Evolutionary conservation across 2,797 vertebrate species (phyloP), one percentile per base, ranked within the genome.

Genomic region (Fistularia commersonii): DNA sequence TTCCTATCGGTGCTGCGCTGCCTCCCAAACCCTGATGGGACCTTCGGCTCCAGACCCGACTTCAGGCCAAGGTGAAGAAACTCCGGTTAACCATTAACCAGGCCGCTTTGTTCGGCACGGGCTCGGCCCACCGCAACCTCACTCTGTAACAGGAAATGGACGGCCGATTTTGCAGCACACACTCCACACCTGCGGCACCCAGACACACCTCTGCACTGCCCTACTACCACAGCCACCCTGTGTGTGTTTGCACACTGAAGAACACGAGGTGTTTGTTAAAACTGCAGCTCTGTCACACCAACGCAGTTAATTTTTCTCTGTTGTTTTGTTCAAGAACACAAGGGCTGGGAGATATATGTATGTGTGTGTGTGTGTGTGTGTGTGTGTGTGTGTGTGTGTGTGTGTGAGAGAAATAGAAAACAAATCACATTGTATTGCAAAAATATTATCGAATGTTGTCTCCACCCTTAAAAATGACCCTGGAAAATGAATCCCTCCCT

Each of bases 1-100:
- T 5, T 49, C 12, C 32, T 45, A 11, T 8, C 15, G 41, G 10
- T 12, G 34, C 11, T 41, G 46, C 7, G 6, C 13, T 45, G 31
- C 54, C 45, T 56, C 35, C 48, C 8, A 0, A 43, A 43, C 32
- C 5, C 32, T 64, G 40, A 47, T 44, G 36, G 62, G 45, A 10
- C 56, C 53, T 33, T 63, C n/a, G n/a, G 12, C 32, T 51, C 33
- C 11, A 44, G 47, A 9, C 58, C n/a, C 1, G 51, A 61, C 54
- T 44, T 45, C 41, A 32, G 47, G 38, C 42, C 61, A 32, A 66
- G 47, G 41, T 35, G 43, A 66, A 45, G 48, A 45, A 40, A 35
- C 50, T 42, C 40, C 40, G 32, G 74, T 79, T 39, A 65, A 86
- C 76, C 57, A 85, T 85, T 78, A 78, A 80, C 73, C 35, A 46